Evolutionary conservation across 1,140 invertebrate genomes (phyloP).

Genomic region (Idris sp.): DNA sequence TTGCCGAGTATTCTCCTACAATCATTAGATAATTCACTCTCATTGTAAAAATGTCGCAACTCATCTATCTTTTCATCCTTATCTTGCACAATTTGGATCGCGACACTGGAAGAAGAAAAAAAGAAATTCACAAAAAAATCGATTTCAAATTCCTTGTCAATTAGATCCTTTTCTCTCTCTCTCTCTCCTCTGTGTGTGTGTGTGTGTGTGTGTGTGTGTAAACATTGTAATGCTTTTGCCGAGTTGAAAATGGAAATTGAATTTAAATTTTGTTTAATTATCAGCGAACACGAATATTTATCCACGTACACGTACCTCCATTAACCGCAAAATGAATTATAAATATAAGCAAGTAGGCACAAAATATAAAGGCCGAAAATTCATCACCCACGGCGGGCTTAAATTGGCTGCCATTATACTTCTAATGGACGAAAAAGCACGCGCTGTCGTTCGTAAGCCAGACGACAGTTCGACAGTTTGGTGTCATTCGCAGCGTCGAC

Average conservation of each 20-base stretch:
- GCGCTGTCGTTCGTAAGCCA: slow-evolving; percentile 29
- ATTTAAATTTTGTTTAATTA: too few relatives aligned
- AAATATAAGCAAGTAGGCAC: slow-evolving; percentile 29
- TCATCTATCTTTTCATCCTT: slow-evolving; percentile 5
- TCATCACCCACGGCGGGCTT: slow-evolving; percentile 33
- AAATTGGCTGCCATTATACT: slow-evolving; percentile 36
- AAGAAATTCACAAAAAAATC: too few relatives aligned
- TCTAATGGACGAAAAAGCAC: slow-evolving; percentile 54
- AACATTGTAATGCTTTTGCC: too few relatives aligned
- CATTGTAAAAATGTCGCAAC: slow-evolving; percentile 22
- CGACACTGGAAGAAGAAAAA: slow-evolving; percentile 11
- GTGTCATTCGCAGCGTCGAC: slow-evolving; percentile 48
- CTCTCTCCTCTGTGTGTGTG: too few relatives aligned
- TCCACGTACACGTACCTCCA: slow-evolving; percentile 36
- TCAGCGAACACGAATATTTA: too few relatives aligned
- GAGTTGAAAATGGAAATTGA: too few relatives aligned
- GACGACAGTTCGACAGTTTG: slow-evolving; percentile 58
- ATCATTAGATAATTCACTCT: slow-evolving; percentile 26
- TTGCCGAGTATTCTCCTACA: slow-evolving; percentile 33
- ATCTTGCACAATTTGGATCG: slow-evolving; percentile 21
- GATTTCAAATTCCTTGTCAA: too few relatives aligned
- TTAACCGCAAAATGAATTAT: slow-evolving; percentile 43
- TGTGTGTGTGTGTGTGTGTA: too few relatives aligned
- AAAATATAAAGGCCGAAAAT: slow-evolving; percentile 38
- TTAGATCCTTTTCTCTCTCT: too few relatives aligned